Evolutionary conservation across 2,797 vertebrate species (phyloP).

Genomic region (Alfaro cultratus): DNA sequence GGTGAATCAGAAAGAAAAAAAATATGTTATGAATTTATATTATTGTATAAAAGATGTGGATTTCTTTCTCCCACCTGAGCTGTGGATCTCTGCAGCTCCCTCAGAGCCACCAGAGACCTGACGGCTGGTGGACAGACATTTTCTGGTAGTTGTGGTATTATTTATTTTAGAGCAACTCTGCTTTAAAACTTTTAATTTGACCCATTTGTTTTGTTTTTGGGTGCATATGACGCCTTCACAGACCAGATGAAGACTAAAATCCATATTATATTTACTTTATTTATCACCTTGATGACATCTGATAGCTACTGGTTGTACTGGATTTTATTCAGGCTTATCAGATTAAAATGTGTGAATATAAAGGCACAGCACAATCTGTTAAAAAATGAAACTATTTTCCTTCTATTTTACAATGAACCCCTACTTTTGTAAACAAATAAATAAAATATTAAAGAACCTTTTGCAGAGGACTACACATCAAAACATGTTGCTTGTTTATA

Average conservation of each 20-base stretch:
- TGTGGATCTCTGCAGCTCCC: neutral
- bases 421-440: neutral
- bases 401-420: neutral
- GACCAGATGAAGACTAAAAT: neutral
- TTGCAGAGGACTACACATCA: neutral
- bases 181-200: neutral
- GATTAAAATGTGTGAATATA: neutral
- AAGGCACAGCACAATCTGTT: neutral
- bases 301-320: neutral
- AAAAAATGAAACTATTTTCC: neutral
- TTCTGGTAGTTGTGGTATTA: neutral
- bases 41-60: neutral
- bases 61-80: neutral
- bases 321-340: neutral
- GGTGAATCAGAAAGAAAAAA: neutral
- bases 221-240: neutral
- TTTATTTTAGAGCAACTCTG: neutral
- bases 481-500: neutral
- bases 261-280: too few relatives aligned
- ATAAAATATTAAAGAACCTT: neutral
- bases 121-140: neutral
- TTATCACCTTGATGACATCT: neutral
- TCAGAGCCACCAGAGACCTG: neutral
- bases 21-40: neutral
- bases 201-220: neutral